A percentile compares a stretch with the other conserved stretches of the same genome.
phyloP scores from a whole-genome alignment of 2,113 vertebrate species.

The Polyodon spathula region DNA sequence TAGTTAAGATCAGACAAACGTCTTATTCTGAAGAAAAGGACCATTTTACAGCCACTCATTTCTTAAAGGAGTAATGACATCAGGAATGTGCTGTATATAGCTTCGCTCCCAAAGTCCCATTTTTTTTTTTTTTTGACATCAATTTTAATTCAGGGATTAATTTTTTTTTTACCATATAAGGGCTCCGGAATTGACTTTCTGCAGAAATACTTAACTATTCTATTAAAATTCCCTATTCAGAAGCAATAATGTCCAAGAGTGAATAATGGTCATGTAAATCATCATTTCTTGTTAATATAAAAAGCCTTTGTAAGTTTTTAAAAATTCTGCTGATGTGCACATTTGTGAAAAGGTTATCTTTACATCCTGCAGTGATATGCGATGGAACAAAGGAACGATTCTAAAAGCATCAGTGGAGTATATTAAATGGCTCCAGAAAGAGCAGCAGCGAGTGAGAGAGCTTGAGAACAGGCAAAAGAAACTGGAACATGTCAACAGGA shows the following conservation, averaged over 20 bases:
- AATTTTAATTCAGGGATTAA: conserved; percentile 97
- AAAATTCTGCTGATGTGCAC: conserved; percentile 85
- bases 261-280: conserved; percentile 97
- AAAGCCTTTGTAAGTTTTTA: conserved; percentile 78
- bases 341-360: conserved; percentile 89
- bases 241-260: conserved; percentile 90
- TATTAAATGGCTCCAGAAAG: conserved; percentile 98
- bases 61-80: conserved; percentile 53
- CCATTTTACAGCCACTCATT: conserved; percentile 42
- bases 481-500: conserved; percentile 87
- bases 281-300: conserved; percentile 89
- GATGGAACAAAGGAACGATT: conserved; percentile 99
- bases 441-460: conserved; percentile 89
- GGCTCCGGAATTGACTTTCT: conserved; percentile 65
- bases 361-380: conserved; percentile 86
- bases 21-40: conserved; percentile 47
- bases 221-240: conserved; percentile 99
- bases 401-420: conserved; percentile 98
- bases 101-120: conserved; percentile 37
- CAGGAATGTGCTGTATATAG: conserved; percentile 49
- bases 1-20: conserved; percentile 47
- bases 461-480: conserved; percentile 92
- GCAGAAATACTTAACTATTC: conserved; percentile 89
- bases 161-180: conserved; percentile 78
- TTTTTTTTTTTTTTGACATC: conserved; percentile 63